These are phyloP conservation scores for Drosophila rhopaloa DNA, from an alignment of 1,140 invertebrate genomes.

Conservation along the genomic window DNA sequence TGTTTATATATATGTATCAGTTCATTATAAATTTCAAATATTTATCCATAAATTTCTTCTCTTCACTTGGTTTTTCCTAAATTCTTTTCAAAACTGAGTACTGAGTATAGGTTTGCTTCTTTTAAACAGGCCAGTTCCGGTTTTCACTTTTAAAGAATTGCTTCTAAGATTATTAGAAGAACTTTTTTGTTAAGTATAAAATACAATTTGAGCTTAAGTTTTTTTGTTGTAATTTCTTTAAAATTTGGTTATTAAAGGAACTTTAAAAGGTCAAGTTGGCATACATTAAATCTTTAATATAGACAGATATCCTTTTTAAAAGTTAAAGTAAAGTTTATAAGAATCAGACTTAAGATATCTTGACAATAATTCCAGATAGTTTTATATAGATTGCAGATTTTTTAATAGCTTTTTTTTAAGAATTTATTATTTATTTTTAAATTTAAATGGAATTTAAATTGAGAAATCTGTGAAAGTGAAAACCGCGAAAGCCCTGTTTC, in stretches of 20 bases:
- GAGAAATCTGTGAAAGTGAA: background rate
- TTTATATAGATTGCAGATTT: too few species aligned
- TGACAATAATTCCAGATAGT: too few species aligned
- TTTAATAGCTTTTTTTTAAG: background rate
- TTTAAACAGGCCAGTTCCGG: background rate
- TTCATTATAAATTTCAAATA: slow-evolving; percentile 74
- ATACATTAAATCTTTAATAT: too few species aligned
- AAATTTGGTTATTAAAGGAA: too few species aligned
- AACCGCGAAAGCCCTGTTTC: background rate
- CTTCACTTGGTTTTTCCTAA: slow-evolving; percentile 30
- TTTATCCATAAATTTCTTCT: slow-evolving; percentile 43
- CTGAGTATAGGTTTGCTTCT: slow-evolving; percentile 43
- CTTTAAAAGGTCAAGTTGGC: too few species aligned
- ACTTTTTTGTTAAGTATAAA: too few species aligned
- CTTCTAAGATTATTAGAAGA: background rate
- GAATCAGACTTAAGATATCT: too few species aligned
- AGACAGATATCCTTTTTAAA: too few species aligned
- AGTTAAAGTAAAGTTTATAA: too few species aligned
- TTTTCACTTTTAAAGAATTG: slow-evolving; percentile 2
- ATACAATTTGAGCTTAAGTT: too few species aligned
- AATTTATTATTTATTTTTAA: background rate
- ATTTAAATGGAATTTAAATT: background rate
- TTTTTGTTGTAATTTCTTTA: too few species aligned
- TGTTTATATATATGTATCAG: slow-evolving; percentile 73
- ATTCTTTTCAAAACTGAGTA: slow-evolving; percentile 53